These are phyloP conservation scores for Synaphobranchus kaupii DNA, from an alignment of 2,797 vertebrate species.

Conservation along the genomic window DNA sequence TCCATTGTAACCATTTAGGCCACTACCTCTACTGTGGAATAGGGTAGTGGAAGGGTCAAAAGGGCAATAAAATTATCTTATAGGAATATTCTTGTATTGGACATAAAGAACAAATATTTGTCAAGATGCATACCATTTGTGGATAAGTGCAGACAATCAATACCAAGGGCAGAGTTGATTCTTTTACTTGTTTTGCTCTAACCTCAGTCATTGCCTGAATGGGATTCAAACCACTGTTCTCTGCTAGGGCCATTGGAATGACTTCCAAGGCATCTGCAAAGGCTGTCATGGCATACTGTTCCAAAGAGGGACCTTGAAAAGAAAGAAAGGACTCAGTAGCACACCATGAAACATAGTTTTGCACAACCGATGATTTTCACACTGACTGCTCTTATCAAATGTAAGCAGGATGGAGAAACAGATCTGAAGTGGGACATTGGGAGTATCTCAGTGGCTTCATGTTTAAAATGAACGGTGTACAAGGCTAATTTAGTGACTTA, in stretches of 20 bases:
- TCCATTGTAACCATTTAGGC: no score
- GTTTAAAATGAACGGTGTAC: neutral
- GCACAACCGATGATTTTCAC: no score
- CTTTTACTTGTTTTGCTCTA: conserved; percentile 88
- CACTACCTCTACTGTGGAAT: no score
- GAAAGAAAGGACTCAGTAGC: neutral
- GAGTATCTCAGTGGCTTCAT: neutral
- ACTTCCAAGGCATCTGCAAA: conserved; percentile 95
- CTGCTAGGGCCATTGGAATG: conserved; percentile 92
- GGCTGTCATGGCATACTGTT: conserved; percentile 96
- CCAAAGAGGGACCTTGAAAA: conserved; percentile 89
- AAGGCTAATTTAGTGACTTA: neutral
- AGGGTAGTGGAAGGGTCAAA: no score
- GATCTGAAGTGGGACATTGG: no score
- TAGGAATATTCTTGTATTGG: neutral
- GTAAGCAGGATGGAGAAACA: no score
- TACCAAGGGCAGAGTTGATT: conserved; percentile 89
- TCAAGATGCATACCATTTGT: conserved; percentile 83
- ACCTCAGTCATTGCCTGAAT: conserved; percentile 97
- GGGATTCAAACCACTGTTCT: conserved; percentile 94
- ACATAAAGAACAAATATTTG: no score
- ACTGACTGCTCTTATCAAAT: no score
- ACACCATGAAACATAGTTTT: no score
- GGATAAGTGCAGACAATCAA: conserved; percentile 89
- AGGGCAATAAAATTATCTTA: no score